A percentile compares a stretch with the other conserved stretches of the same genome.
phyloP scores from a whole-genome alignment of 2,113 vertebrate genomes.

The Cochlearius cochlearius region DNA sequence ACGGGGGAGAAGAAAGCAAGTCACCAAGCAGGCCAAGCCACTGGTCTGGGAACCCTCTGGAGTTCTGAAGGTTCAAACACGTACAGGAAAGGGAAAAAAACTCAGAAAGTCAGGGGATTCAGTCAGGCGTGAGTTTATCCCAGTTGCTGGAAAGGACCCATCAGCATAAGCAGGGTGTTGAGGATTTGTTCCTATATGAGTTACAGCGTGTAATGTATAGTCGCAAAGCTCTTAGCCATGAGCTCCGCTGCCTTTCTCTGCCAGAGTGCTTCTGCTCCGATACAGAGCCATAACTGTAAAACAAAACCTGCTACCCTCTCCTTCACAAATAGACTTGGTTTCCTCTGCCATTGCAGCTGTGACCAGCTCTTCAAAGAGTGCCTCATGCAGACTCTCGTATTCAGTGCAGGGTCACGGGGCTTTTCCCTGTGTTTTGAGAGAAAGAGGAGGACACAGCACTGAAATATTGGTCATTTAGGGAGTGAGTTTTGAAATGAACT shows the following conservation, averaged over 20 bases:
- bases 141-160: not conserved
- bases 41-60: not conserved
- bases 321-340: not conserved
- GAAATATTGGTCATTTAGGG: conserved; percentile 20
- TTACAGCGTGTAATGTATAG: not conserved
- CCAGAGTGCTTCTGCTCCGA: not conserved
- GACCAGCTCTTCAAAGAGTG: conserved; percentile 27
- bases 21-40: not conserved
- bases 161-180: not conserved
- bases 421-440: conserved; percentile 10
- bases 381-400: not conserved
- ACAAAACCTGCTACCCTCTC: not conserved
- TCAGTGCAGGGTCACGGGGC: conserved; percentile 2
- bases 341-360: not conserved
- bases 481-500: conserved; percentile 29
- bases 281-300: not conserved
- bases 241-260: not conserved
- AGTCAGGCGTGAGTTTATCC: not conserved
- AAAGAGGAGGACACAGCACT: not conserved
- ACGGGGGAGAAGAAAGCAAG: not conserved
- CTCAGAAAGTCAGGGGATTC: not conserved
- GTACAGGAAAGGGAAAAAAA: not conserved
- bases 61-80: not conserved
- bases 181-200: not conserved
- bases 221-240: not conserved